phyloP scores from a whole-genome alignment of 2,888 invertebrate genomes.

The Epistrophe grossulariae region DNA sequence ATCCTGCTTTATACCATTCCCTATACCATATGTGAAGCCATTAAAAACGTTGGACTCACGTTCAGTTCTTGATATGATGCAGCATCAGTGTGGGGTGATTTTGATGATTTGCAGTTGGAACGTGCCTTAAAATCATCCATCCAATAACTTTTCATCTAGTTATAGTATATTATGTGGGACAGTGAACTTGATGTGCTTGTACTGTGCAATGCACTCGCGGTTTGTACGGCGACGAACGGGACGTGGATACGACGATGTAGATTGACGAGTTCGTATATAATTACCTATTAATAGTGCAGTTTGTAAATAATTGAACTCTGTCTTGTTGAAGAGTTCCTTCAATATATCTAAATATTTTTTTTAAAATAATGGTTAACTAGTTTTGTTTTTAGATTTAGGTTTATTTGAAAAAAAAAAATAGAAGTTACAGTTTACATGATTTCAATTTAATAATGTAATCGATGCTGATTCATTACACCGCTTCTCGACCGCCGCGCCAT shows the following conservation, averaged over 20 bases:
- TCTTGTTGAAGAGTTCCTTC: too few relatives aligned
- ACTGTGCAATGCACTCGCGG: background rate
- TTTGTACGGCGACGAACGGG: background rate
- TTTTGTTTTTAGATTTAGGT: too few relatives aligned
- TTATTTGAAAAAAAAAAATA: too few relatives aligned
- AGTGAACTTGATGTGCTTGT: conserved; percentile 43
- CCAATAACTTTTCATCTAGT: conserved; percentile 8
- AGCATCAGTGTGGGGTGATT: conserved; percentile 34
- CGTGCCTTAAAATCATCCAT: conserved; percentile 51
- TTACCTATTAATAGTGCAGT: background rate
- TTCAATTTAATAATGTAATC: too few relatives aligned
- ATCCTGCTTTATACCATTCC: background rate
- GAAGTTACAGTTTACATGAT: too few relatives aligned
- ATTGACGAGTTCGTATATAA: background rate
- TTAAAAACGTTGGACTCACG: conserved; percentile 65
- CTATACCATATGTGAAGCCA: conserved; percentile 2
- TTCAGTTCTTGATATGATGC: conserved; percentile 47
- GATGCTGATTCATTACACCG: too few relatives aligned
- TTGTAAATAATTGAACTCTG: too few relatives aligned
- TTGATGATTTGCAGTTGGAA: conserved; percentile 70
- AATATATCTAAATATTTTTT: too few relatives aligned
- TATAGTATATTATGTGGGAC: conserved; percentile 13
- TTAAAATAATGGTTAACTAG: too few relatives aligned
- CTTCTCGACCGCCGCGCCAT: too few relatives aligned
- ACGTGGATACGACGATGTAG: too few relatives aligned